Conservation (phyloP, 2,113 vertebrate species). For the Lagenorhynchus albirostris region DNA sequence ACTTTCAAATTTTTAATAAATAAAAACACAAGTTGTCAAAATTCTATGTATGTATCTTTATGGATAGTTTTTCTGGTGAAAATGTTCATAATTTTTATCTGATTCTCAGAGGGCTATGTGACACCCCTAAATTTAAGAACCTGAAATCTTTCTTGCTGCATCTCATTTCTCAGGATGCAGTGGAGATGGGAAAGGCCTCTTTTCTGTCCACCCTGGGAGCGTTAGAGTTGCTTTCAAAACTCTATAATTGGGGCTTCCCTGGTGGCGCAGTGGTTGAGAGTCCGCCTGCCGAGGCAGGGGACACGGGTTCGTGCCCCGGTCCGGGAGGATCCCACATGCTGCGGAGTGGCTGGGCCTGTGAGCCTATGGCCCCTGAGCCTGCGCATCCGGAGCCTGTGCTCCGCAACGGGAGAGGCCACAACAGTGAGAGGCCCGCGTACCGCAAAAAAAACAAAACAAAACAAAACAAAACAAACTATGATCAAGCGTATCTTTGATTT, state of each 20-base stretch:
- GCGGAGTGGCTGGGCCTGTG: accelerated
- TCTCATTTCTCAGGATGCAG: not conserved
- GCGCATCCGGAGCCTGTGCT: too few species aligned
- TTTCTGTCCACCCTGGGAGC: not conserved
- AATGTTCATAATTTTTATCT: not conserved
- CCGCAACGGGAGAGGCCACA: too few species aligned
- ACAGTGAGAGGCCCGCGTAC: too few species aligned
- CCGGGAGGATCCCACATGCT: too few species aligned
- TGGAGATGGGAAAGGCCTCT: not conserved
- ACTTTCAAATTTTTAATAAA: not conserved
- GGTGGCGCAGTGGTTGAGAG: too few species aligned
- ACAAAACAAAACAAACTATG: not conserved
- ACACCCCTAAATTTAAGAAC: not conserved
- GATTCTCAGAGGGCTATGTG: not conserved
- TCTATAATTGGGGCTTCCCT: not conserved
- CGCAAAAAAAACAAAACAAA: too few species aligned
- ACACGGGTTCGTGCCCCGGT: too few species aligned
- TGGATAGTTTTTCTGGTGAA: not conserved
- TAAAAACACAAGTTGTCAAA: not conserved
- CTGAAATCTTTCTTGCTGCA: not conserved
- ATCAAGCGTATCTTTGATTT: not conserved
- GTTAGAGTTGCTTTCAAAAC: not conserved
- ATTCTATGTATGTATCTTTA: not conserved
- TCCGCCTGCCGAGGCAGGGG: too few species aligned
- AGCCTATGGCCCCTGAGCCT: too few species aligned